Base-by-base conservation (phyloP, 1,140 invertebrate genomes). In the Pseudoatta argentina region DNA sequence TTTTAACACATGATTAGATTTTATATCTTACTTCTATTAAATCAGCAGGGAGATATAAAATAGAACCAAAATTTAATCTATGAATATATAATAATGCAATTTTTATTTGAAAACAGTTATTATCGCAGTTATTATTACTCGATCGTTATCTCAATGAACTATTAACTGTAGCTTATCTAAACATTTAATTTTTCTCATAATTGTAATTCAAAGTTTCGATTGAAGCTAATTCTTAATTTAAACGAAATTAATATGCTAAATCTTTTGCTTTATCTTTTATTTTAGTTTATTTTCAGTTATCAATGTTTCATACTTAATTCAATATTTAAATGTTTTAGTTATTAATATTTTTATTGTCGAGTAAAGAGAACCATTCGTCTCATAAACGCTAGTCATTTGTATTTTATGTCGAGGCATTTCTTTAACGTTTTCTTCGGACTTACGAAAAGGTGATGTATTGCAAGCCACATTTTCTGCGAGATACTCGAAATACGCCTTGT, bases 381-480 rank as follows among this genome's bases (percentile, higher is more conserved):
- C 5, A 34, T 24, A 39, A 69, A 39, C 14, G 27, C 7, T 18
- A 48, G 12, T 79, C 14, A 44, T 48, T 53, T 78, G 3, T 67
- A 53, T 79, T 27, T 82, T 6, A 72, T 8, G 12, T 21, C 16
- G 30, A 27, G 16, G 21, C 12, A 18, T 27, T 59, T 27, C 16
- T 18, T 4, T 34, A 16, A 21, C 1, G 18, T 82, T 73, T 55
- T 6, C 48, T 24, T 55, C 63, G 18, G 18, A 21, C 1, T 64
- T 64, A 53, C 51, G 48, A 69, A 53, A 8, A 55, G n/a, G 16
- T 59, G n/a, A 72, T 72, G 48, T 72, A 72, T 82, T n/a, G 59
- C 24, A 39, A 73, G 48, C 27, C n/a, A 8, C 27, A 73, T 8
- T 83, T 83, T 63, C 14, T 18, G 55, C 7, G 18, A 12, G 24